Evolutionary conservation across 2,888 invertebrate genomes (phyloP).

Genomic region (Nemotelus nigrinus): DNA sequence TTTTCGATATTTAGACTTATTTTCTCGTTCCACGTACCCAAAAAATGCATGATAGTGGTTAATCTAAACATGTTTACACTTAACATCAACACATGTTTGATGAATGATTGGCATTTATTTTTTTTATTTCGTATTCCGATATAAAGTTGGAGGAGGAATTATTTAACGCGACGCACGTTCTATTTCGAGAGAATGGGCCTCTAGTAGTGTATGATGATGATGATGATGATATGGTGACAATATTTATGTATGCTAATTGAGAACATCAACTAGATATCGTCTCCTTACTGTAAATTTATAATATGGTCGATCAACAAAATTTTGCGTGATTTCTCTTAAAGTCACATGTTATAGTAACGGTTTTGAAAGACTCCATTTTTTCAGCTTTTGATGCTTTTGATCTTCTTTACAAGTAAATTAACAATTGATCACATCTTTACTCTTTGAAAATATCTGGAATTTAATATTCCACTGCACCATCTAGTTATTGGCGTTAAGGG

Average conservation of each 20-base stretch:
- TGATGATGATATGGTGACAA: slow-evolving; percentile 26
- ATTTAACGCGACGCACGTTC: slow-evolving; percentile 22
- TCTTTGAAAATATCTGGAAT: no score
- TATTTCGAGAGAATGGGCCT: neutral
- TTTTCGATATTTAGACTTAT: no score
- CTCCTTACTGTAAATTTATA: slow-evolving; percentile 10
- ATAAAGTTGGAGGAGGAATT: slow-evolving; percentile 29
- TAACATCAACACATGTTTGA: neutral
- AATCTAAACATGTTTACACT: neutral
- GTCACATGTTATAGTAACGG: neutral
- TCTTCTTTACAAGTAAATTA: no score
- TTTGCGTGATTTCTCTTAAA: neutral
- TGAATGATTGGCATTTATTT: neutral
- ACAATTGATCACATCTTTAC: no score
- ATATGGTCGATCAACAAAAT: neutral
- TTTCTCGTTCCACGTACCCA: no score
- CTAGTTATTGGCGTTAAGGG: no score
- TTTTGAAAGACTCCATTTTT: no score
- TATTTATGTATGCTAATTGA: slow-evolving; percentile 13
- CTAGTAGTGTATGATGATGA: neutral
- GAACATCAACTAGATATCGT: neutral
- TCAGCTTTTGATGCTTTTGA: no score
- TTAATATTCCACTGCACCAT: no score
- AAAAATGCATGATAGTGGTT: neutral
- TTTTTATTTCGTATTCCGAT: neutral